Base-by-base conservation (phyloP, 2,797 vertebrate genomes). In the Sebastes taczanowskii region DNA sequence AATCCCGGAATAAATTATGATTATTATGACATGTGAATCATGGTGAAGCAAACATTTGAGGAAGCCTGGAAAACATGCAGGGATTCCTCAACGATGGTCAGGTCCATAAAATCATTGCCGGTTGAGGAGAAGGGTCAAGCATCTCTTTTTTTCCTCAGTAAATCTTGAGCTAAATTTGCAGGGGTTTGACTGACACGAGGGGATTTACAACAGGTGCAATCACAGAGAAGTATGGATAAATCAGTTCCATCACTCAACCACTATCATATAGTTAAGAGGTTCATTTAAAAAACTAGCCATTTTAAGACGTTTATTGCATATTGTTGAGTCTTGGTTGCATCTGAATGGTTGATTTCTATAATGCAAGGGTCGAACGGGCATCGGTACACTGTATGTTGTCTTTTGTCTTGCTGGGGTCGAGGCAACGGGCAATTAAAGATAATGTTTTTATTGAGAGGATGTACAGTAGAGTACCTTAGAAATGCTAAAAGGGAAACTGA, bases 401-500 rank as follows among this genome's bases (percentile, higher is more conserved):
- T 58, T 83, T 79, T 78, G 55, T 84, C 68, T 82, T 70, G 85
- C 81, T 78, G 78, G 74, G 11, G 22, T 85, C 58, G 0, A 87
- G 78, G 63, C 35, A 70, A 77, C 29, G 2, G 22, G 16, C 55
- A 4, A 22, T 55, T 73, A 38, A 73, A 70, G 29, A 56, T n/a
- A 16, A 5, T 46, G 34, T 73, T 88, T 72, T 70, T 80, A 61
- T 46, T 58, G 5, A 71, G 59, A 53, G 64, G 32, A 35, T 62
- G 72, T 73, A 71, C 38, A 81, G 35, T 35, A 13, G 53, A 71
- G 55, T 66, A 74, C 27, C 53, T 79, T 69, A 32, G 27, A 68
- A 55, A 81, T 32, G 29, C 62, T 77, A 2, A 88, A 93, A 90
- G 83, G 89, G 88, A 91, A 89, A 67, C 53, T 81, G 78, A 89